These are phyloP conservation scores for Rhodophaea formosa DNA, from an alignment of 2,888 invertebrate genomes.

Conservation along the genomic window DNA sequence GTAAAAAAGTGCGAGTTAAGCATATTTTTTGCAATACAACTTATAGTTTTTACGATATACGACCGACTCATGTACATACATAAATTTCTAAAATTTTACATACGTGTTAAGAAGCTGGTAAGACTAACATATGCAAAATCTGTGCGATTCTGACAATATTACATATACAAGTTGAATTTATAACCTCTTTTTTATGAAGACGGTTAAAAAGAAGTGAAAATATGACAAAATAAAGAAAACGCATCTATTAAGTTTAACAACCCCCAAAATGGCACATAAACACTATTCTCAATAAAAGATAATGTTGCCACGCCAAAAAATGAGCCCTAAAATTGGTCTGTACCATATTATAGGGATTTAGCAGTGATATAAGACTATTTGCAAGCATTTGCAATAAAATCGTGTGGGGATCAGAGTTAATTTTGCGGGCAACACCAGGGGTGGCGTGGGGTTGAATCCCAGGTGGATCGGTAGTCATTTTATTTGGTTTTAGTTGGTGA, in stretches of 20 bases:
- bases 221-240: neutral
- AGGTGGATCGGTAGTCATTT: neutral
- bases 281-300: slow-evolving; percentile 28
- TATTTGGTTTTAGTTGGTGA: slow-evolving; percentile 7
- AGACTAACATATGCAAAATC: too few species aligned
- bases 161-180: too few species aligned
- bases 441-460: slow-evolving; percentile 15
- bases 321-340: slow-evolving; percentile 40
- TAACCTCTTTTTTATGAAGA: too few species aligned
- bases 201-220: neutral
- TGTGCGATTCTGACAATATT: too few species aligned
- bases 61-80: too few species aligned
- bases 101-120: too few species aligned
- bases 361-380: slow-evolving; percentile 69
- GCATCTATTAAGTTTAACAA: neutral
- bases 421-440: slow-evolving; percentile 45
- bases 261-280: slow-evolving; percentile 19
- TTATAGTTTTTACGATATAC: too few species aligned
- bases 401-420: slow-evolving; percentile 67
- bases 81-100: too few species aligned
- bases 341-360: slow-evolving; percentile 59
- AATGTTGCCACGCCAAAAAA: slow-evolving; percentile 24
- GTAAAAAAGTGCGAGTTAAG: too few species aligned
- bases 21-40: too few species aligned
- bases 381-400: slow-evolving; percentile 69